Evolutionary conservation across 2,797 vertebrate genomes (phyloP).

Genomic region (Diplodus puntazzo): DNA sequence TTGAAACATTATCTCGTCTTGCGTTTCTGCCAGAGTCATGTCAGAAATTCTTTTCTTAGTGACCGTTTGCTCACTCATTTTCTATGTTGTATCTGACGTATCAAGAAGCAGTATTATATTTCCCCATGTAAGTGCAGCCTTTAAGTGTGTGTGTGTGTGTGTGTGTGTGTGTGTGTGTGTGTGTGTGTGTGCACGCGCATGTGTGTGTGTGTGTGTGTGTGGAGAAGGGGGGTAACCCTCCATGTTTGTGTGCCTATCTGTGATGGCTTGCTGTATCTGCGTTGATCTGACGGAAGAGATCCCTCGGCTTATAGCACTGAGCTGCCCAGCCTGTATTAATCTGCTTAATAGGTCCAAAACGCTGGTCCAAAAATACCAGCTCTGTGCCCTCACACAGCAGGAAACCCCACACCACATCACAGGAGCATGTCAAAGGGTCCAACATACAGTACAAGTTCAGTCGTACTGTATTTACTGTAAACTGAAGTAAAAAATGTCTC

Average conservation of each 20-base stretch:
- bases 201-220: too few species aligned
- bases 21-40: too few species aligned
- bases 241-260: constrained; percentile 49
- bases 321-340: constrained; percentile 81
- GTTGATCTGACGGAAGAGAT: constrained; percentile 79
- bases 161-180: background rate
- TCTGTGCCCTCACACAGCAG: constrained; percentile 36
- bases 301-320: constrained; percentile 80
- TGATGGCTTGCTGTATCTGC: constrained; percentile 70
- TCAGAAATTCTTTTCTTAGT: too few species aligned
- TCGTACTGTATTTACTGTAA: background rate
- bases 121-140: background rate
- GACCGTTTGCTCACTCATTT: background rate
- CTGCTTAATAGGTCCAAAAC: constrained; percentile 80
- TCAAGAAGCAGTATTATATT: background rate
- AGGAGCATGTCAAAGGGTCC: constrained; percentile 11
- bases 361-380: constrained; percentile 74
- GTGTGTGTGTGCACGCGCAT: too few species aligned
- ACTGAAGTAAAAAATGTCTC: background rate
- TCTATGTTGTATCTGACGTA: background rate
- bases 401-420: constrained; percentile 27
- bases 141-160: background rate
- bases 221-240: background rate
- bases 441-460: constrained; percentile 11
- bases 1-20: too few species aligned